A percentile compares a stretch with the other conserved stretches of the same genome.
These are phyloP conservation scores for Metopia argyrocephala DNA, from an alignment of 2,888 invertebrate genomes.

Conservation along the genomic window DNA sequence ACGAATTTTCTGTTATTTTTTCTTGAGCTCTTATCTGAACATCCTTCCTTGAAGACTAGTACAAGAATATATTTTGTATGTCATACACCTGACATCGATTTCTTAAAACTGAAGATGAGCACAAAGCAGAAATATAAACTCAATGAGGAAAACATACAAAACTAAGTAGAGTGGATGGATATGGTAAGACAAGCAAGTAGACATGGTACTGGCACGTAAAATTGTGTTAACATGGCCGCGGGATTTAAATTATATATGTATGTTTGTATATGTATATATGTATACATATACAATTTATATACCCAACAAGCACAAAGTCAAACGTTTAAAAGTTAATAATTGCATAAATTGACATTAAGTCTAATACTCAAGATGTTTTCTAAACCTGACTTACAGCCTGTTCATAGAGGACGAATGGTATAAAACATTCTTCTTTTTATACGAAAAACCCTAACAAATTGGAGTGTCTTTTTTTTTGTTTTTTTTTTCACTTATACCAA, in stretches of 20 bases:
- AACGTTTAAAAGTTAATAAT: too few species aligned
- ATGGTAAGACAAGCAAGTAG: conserved; percentile 34
- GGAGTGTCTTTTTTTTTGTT: too few species aligned
- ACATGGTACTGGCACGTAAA: conserved; percentile 61
- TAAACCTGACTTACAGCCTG: too few species aligned
- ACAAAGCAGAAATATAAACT: conserved; percentile 1
- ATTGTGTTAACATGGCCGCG: conserved; percentile 67
- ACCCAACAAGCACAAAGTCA: too few species aligned
- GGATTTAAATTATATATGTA: conserved; percentile 64
- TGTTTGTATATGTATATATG: conserved; percentile 51
- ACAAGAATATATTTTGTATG: conserved; percentile 3
- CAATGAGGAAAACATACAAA: conserved; percentile 34
- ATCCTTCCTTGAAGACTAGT: conserved; percentile 51
- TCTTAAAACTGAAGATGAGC: conserved; percentile 40
- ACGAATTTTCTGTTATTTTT: conserved; percentile 37
- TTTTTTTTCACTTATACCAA: too few species aligned
- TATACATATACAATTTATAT: conserved; percentile 23
- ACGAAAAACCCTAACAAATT: too few species aligned
- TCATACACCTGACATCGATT: conserved; percentile 55
- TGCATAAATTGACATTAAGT: too few species aligned
- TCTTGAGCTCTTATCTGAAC: conserved; percentile 47
- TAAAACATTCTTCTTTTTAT: too few species aligned
- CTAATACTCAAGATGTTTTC: too few species aligned
- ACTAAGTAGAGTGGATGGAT: conserved; percentile 30
- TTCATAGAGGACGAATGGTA: too few species aligned